Conservation (phyloP, 2,113 vertebrate genomes). For the Lagopus muta region DNA sequence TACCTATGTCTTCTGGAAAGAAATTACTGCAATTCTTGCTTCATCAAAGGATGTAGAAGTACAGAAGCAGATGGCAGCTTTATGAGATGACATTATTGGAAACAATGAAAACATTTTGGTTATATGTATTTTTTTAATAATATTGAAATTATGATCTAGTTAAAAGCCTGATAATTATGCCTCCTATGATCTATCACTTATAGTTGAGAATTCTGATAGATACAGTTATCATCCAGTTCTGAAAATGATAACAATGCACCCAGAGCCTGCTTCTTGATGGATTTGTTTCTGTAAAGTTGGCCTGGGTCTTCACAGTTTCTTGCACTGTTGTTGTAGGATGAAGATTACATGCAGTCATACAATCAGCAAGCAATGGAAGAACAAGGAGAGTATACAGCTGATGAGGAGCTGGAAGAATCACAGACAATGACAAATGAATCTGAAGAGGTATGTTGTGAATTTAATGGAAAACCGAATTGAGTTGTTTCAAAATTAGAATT, state of each 20-base stretch:
- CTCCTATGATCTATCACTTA: not conserved
- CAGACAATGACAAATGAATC: slow-evolving; percentile 80
- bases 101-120: not conserved
- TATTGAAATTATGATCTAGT: not conserved
- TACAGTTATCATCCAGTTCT: not conserved
- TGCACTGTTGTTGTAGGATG: slow-evolving; percentile 76
- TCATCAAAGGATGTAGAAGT: not conserved
- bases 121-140: not conserved
- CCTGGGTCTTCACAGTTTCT: not conserved
- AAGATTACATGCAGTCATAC: slow-evolving; percentile 85
- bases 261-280: rapidly evolving
- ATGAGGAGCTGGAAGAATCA: slow-evolving; percentile 76
- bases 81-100: not conserved
- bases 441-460: slow-evolving; percentile 81
- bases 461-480: slow-evolving; percentile 21
- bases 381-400: slow-evolving; percentile 75
- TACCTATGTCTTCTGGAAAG: not conserved
- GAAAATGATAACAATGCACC: not conserved
- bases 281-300: not conserved
- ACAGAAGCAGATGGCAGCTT: not conserved
- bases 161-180: not conserved
- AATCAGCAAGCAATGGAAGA: slow-evolving; percentile 73
- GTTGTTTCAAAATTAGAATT: not conserved
- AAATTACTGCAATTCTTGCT: not conserved
- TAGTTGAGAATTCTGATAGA: not conserved